Evolutionary conservation across 92 coral and sea anemone species (phyloP), one percentile per base, ranked within the genome.

Genomic region (Palythoa grandiflora): DNA sequence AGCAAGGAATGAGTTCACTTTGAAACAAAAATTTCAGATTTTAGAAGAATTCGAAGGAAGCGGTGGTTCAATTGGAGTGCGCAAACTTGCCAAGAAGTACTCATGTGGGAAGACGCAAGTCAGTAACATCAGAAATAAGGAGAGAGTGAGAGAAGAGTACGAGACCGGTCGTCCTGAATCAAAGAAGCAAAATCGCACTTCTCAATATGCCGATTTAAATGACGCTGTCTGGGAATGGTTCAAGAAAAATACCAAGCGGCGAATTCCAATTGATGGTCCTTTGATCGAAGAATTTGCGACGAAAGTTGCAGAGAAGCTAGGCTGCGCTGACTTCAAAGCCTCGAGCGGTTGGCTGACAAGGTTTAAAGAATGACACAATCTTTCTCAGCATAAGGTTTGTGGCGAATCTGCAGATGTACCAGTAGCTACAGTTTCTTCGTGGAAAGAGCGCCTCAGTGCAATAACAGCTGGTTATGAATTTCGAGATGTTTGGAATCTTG

Each of bases 331-430:
- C 40, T 90, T 79, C 61, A 79, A 90, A 83, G 90, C 84, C 28
- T 86, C 90, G 17, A 90, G 84, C 78, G 53, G 75, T 17, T 59
- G 87, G 83, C 77, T 80, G 35, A 77, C 85, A 74, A 83, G 83
- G 71, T 88, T 88, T 47, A 88, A 88, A 81, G 88, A 88, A 16
- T 54, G 88, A 36, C 78, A 89, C 88, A 89, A 83, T 73, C 88
- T 71, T 79, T 89, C 88, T 53, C 88, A 83, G 79, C 91, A 83
- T 71, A 83, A 89, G 5, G 63, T 89, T 77, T 89, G 91, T 83
- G 91, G 91, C 60, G 75, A 89, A 51, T 88, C 87, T 80, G 87
- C 91, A 66, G 91, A 88, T 53, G 87, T 88, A 36, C 72, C 91
- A 79, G 80, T 48, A 40, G 87, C n/a, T 83, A 88, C 75, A 73